A percentile compares a stretch with the other conserved stretches of the same genome.
Conservation (phyloP, 2,888 invertebrate species). For the Empis livida region DNA sequence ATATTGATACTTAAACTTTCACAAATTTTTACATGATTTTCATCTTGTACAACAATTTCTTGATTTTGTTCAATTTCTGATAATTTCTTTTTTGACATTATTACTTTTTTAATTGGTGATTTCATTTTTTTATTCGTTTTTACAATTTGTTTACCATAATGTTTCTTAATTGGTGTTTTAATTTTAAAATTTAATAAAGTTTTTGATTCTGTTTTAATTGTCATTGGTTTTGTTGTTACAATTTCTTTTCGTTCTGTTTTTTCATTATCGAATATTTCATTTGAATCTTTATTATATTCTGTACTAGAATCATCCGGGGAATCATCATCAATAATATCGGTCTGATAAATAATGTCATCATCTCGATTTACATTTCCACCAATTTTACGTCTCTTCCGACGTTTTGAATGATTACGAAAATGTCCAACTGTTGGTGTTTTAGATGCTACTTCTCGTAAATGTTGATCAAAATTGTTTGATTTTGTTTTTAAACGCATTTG, state of each 20-base stretch:
- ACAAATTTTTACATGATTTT: background rate
- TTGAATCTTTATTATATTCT: background rate
- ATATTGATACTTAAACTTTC: background rate
- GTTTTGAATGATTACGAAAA: constrained; percentile 10
- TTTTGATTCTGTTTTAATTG: constrained; percentile 1
- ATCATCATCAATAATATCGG: background rate
- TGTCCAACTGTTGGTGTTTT: constrained; percentile 10
- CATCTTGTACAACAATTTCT: background rate
- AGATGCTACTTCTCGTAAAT: constrained; percentile 26
- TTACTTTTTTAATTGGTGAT: background rate
- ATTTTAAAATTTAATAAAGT: constrained; percentile 6
- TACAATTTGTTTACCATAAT: background rate
- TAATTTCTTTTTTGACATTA: background rate
- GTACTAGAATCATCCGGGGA: background rate
- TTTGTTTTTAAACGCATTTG: constrained; percentile 18
- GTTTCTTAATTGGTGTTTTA: constrained; percentile 3
- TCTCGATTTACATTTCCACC: constrained; percentile 6
- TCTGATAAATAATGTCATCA: background rate
- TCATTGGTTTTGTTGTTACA: too few relatives aligned
- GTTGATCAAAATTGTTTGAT: constrained; percentile 24
- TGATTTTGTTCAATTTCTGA: background rate
- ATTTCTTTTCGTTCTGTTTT: background rate
- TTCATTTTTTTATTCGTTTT: background rate
- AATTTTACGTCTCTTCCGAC: constrained; percentile 13
- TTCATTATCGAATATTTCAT: background rate